Percentiles rank a stretch among this genome's conserved stretches.
Evolutionary conservation across 1,140 invertebrate genomes (phyloP).

Genomic region (Atta cephalotes): DNA sequence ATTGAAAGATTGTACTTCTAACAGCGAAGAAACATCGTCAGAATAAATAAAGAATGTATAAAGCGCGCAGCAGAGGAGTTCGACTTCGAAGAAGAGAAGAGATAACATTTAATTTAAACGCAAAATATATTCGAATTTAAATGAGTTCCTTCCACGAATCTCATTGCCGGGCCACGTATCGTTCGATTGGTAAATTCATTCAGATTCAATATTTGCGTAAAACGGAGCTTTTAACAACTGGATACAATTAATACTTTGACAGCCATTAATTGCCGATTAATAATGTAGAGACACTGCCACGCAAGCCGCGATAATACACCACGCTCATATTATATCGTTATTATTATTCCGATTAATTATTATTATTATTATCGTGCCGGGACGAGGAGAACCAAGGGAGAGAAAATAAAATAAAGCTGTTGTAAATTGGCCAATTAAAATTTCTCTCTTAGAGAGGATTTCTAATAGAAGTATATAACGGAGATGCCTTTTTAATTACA

Average conservation of each 20-base stretch:
- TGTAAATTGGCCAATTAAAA: constrained; percentile 33
- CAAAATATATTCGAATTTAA: constrained; percentile 4
- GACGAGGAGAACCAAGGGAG: neutral
- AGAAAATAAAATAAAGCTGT: neutral
- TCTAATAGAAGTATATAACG: neutral
- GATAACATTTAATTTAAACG: constrained; percentile 9
- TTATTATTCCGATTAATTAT: constrained; percentile 56
- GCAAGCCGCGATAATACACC: constrained; percentile 27
- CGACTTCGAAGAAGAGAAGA: neutral
- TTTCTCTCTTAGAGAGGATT: constrained; percentile 18
- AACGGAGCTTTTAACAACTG: constrained; percentile 36
- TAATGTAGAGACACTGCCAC: constrained; percentile 24
- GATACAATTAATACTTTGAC: constrained; percentile 57
- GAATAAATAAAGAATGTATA: constrained; percentile 4
- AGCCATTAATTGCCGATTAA: constrained; percentile 57
- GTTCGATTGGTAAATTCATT: neutral
- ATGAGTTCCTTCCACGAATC: neutral
- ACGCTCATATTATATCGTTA: constrained; percentile 36
- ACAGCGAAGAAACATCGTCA: neutral
- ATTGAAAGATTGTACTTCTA: constrained; percentile 12
- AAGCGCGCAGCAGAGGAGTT: neutral
- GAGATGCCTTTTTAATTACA: neutral
- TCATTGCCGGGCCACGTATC: neutral
- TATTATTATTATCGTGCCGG: constrained; percentile 42
- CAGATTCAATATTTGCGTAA: constrained; percentile 7